Evolutionary conservation across 2,113 vertebrate species (phyloP).

Genomic region (Xyliphius kryptos): DNA sequence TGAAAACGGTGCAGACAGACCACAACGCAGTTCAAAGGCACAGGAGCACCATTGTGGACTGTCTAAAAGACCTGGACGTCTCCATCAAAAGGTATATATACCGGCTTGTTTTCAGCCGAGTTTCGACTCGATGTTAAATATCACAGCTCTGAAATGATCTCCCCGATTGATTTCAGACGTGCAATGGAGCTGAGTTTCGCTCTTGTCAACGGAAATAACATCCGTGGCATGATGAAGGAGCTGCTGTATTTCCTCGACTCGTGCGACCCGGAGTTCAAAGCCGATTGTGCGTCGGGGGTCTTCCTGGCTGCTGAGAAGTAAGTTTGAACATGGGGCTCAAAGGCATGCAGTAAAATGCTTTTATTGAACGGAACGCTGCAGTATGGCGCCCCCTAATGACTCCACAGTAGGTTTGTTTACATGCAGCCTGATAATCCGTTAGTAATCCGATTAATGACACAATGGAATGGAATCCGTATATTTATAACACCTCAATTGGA

Average conservation of each 20-base stretch:
- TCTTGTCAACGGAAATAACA: constrained; percentile 96
- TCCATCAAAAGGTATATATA: constrained; percentile 91
- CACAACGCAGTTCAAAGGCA: constrained; percentile 98
- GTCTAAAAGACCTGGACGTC: constrained; percentile 96
- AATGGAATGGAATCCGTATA: no score
- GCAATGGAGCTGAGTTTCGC: constrained; percentile 99
- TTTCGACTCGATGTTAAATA: not conserved
- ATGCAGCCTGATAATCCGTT: no score
- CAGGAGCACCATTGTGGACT: constrained; percentile 97
- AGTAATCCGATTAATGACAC: no score
- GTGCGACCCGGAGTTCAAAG: constrained; percentile 98
- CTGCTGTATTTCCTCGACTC: constrained; percentile 97
- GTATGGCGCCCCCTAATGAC: no score
- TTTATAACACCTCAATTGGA: no score
- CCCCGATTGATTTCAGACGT: constrained; percentile 65
- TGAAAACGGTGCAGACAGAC: constrained; percentile 98
- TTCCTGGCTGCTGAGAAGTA: constrained; percentile 99
- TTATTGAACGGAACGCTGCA: no score
- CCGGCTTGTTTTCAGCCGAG: not conserved
- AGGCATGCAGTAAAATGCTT: no score
- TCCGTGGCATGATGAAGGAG: constrained; percentile 99
- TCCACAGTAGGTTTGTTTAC: no score
- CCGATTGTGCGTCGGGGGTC: constrained; percentile 96
- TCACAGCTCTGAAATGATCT: not conserved
- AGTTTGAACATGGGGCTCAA: no score